A percentile compares a stretch with the other conserved stretches of the same genome.
Evolutionary conservation across 2,113 vertebrate species (phyloP).

Genomic region (Phylloscopus trochilus): DNA sequence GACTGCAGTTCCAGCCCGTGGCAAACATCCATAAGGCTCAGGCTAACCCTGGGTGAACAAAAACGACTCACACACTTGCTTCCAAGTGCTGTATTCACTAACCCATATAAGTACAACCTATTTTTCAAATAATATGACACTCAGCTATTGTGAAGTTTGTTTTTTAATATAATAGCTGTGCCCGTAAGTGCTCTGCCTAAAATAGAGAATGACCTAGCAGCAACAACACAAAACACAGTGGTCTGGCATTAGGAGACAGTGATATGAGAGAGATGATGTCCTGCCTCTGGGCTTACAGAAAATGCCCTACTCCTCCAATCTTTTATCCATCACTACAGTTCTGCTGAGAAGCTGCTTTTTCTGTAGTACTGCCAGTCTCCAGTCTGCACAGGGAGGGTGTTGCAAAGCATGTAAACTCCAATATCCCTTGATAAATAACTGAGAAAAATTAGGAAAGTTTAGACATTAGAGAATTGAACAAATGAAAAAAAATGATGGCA

Average conservation of each 20-base stretch:
- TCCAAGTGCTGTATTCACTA: background rate
- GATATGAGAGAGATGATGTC: background rate
- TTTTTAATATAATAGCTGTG: background rate
- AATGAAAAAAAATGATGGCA: background rate
- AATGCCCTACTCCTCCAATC: background rate
- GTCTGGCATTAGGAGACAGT: background rate
- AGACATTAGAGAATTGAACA: background rate
- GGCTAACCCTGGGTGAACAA: background rate
- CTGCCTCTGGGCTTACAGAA: background rate
- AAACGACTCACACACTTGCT: background rate
- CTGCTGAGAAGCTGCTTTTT: background rate
- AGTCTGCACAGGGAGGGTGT: background rate
- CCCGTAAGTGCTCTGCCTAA: background rate
- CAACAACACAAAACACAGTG: background rate
- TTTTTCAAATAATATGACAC: background rate
- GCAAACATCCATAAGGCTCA: background rate
- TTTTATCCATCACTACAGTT: background rate
- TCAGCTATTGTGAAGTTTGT: background rate
- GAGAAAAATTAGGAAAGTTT: background rate
- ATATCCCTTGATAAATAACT: background rate
- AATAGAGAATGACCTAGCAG: background rate
- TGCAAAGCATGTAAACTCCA: background rate
- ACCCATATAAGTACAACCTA: background rate
- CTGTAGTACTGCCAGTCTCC: background rate
- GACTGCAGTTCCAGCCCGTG: background rate